Evolutionary conservation across 1,140 invertebrate species (phyloP).

Genomic region (Orchesella cincta): DNA sequence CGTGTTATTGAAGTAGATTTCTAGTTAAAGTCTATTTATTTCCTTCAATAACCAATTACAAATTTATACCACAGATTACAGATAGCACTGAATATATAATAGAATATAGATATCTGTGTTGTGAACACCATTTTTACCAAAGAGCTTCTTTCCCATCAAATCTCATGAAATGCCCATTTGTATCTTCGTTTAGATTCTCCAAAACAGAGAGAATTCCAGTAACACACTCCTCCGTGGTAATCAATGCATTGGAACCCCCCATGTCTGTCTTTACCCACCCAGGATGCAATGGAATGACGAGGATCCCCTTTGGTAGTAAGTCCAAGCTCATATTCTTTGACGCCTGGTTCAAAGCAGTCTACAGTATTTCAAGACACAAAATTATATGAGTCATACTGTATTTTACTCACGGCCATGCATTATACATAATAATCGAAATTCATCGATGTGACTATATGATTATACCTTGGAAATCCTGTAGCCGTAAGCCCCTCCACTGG

Average conservation of each 20-base stretch:
- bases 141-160: slow-evolving; percentile 6
- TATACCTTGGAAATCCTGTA: slow-evolving; percentile 15
- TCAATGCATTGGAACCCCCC: background rate
- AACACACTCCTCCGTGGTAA: background rate
- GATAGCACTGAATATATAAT: too few relatives aligned
- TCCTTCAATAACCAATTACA: too few relatives aligned
- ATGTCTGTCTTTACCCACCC: slow-evolving; percentile 11
- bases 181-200: background rate
- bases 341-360: slow-evolving; percentile 14
- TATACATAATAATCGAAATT: background rate
- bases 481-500: background rate
- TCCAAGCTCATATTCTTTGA: slow-evolving; percentile 12
- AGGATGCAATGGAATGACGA: background rate
- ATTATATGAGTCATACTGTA: background rate
- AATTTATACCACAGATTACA: too few relatives aligned
- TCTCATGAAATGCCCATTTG: background rate
- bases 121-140: background rate
- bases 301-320: background rate
- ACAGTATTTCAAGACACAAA: background rate
- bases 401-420: too few relatives aligned
- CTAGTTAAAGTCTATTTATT: too few relatives aligned
- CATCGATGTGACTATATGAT: background rate
- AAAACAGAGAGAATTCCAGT: background rate
- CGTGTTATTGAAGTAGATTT: too few relatives aligned
- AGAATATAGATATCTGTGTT: too few relatives aligned